Percentiles rank a stretch among this genome's conserved stretches.
These are phyloP conservation scores for Protodeltote pygarga DNA, from an alignment of 2,888 invertebrate species.

Conservation along the genomic window DNA sequence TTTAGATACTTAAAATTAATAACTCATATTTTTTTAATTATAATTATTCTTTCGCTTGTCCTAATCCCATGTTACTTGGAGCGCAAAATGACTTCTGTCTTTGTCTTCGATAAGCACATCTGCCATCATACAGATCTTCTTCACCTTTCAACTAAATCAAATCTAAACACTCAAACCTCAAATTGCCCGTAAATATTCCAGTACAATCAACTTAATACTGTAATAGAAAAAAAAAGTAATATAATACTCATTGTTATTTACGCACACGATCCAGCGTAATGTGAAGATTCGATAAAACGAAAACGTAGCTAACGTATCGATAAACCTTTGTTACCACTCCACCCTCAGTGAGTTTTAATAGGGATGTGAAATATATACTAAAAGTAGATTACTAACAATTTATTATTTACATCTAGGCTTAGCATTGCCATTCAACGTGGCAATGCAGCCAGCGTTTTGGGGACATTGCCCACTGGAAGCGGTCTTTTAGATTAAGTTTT, in stretches of 20 bases:
- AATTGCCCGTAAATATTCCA: slow-evolving; percentile 42
- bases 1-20: too few species aligned
- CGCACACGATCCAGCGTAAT: slow-evolving; percentile 45
- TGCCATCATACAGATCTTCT: slow-evolving; percentile 1
- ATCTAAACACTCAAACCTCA: slow-evolving; percentile 14
- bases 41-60: too few species aligned
- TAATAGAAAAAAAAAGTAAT: slow-evolving; percentile 49
- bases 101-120: too few species aligned
- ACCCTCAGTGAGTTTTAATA: slow-evolving; percentile 48
- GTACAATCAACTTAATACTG: slow-evolving; percentile 51
- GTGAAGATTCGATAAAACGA: slow-evolving; percentile 57
- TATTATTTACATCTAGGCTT: too few species aligned
- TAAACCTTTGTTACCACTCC: slow-evolving; percentile 68
- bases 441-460: too few species aligned
- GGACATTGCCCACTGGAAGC: too few species aligned
- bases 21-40: too few species aligned
- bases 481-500: too few species aligned
- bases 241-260: slow-evolving; percentile 54
- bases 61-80: too few species aligned
- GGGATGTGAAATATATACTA: slow-evolving; percentile 39
- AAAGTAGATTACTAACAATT: slow-evolving; percentile 34
- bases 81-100: too few species aligned
- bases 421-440: too few species aligned
- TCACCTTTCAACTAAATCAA: slow-evolving; percentile 23
- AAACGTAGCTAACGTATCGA: slow-evolving; percentile 58